A percentile compares a stretch with the other conserved stretches of the same genome.
Evolutionary conservation across 2,888 invertebrate genomes (phyloP).

Genomic region (Aspidiotus destructor): DNA sequence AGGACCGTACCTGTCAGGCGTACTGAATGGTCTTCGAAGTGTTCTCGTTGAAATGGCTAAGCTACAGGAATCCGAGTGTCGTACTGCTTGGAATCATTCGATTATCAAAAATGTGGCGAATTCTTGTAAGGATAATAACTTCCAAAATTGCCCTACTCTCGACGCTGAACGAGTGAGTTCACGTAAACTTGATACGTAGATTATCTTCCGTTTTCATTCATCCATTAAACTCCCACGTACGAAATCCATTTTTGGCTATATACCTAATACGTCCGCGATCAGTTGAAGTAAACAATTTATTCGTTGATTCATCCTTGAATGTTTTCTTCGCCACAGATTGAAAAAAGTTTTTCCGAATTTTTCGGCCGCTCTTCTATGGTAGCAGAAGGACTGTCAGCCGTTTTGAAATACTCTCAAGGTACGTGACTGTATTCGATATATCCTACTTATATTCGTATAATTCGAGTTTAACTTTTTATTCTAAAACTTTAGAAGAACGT

Average conservation of each 20-base stretch:
- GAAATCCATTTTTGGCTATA: too few species aligned
- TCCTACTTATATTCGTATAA: background rate
- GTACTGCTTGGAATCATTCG: constrained; percentile 58
- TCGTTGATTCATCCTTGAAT: background rate
- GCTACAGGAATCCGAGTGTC: constrained; percentile 54
- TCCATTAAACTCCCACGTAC: background rate
- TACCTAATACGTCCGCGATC: background rate
- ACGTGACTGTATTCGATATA: constrained; percentile 11
- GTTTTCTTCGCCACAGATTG: constrained; percentile 40
- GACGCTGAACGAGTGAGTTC: constrained; percentile 13
- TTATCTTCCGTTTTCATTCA: constrained; percentile 4
- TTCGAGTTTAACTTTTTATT: too few species aligned
- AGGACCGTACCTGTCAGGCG: constrained; percentile 38
- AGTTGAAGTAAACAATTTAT: constrained; percentile 1
- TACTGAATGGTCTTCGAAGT: constrained; percentile 59
- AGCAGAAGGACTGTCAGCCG: constrained; percentile 56
- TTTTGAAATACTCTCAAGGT: constrained; percentile 42
- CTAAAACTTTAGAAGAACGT: background rate
- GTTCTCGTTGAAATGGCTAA: constrained; percentile 57
- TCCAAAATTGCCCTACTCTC: constrained; percentile 9
- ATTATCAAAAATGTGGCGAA: constrained; percentile 47
- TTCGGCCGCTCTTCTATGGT: constrained; percentile 59
- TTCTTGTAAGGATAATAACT: constrained; percentile 7
- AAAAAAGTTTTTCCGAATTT: constrained; percentile 48
- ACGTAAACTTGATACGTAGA: constrained; percentile 16